A percentile compares a stretch with the other conserved stretches of the same genome.
Evolutionary conservation across 2,797 vertebrate genomes (phyloP).

Genomic region (Chelon labrosus): DNA sequence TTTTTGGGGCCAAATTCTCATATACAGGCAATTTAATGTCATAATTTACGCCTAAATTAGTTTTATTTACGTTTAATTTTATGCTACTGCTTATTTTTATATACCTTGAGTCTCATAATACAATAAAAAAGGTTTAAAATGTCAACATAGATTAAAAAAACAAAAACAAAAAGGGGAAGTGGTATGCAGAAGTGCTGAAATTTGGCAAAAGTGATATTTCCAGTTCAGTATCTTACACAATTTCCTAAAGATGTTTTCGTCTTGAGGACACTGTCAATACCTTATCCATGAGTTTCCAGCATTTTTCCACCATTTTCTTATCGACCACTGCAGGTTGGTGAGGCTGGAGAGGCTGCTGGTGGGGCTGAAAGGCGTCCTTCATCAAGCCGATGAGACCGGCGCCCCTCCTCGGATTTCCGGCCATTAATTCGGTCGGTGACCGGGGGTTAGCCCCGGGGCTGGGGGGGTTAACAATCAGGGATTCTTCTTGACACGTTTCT

Average conservation of each 20-base stretch:
- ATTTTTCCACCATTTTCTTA: constrained; percentile 96
- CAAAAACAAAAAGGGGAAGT: constrained; percentile 1
- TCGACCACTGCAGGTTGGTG: constrained; percentile 92
- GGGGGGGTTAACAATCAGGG: constrained; percentile 57
- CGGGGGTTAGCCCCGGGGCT: constrained; percentile 69
- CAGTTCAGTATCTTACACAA: too few species aligned
- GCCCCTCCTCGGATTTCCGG: constrained; percentile 91
- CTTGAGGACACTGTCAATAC: constrained; percentile 72
- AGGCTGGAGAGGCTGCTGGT: constrained; percentile 90
- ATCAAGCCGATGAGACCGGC: constrained; percentile 93
- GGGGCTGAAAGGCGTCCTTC: constrained; percentile 96
- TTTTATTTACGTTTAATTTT: not conserved
- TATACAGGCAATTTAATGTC: not conserved
- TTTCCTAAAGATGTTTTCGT: too few species aligned
- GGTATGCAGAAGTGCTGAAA: not conserved
- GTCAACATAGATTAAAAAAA: too few species aligned
- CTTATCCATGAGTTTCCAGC: constrained; percentile 97
- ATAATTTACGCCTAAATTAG: not conserved
- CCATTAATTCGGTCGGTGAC: constrained; percentile 82
- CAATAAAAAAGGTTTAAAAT: too few species aligned
- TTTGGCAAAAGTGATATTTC: not conserved
- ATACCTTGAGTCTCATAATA: too few species aligned
- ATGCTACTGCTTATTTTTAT: too few species aligned
- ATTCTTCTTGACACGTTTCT: constrained; percentile 44
- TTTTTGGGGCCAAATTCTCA: not conserved